phyloP scores from a whole-genome alignment of 2,113 vertebrate species.

The Otus sunia region DNA sequence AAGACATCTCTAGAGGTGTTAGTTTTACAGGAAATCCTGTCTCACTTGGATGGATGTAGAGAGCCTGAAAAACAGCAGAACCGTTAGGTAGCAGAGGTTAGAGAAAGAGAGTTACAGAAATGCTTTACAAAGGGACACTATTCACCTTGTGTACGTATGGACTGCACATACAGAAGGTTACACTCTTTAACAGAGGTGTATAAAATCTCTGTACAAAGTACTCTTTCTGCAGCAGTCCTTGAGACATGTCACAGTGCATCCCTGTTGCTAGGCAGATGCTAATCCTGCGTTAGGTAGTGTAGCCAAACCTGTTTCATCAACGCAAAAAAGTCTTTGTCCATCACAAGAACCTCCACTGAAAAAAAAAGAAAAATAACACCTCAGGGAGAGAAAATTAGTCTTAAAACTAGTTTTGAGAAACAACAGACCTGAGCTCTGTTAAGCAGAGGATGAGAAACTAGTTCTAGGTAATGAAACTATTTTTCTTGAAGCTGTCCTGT shows the following conservation, averaged over 20 bases:
- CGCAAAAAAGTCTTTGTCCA: background rate
- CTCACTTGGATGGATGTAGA: conserved; percentile 37
- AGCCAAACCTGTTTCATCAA: background rate
- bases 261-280: conserved; percentile 41
- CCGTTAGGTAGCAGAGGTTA: conserved; percentile 22
- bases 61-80: conserved; percentile 44
- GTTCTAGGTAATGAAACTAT: background rate
- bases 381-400: background rate
- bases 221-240: conserved; percentile 44
- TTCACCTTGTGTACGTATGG: background rate
- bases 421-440: background rate
- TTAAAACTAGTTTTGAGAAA: background rate
- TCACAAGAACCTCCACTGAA: background rate
- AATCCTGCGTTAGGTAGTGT: background rate
- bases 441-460: background rate
- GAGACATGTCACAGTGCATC: conserved; percentile 46
- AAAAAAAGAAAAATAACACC: background rate
- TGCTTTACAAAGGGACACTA: conserved; percentile 42
- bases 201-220: conserved; percentile 42
- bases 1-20: conserved; percentile 16
- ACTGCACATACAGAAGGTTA: background rate
- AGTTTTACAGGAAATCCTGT: conserved; percentile 60
- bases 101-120: conserved; percentile 38
- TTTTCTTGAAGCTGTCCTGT: conserved; percentile 3
- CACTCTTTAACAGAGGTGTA: background rate